phyloP scores from a whole-genome alignment of 1,140 invertebrate species.

The Drosophila saltans region DNA sequence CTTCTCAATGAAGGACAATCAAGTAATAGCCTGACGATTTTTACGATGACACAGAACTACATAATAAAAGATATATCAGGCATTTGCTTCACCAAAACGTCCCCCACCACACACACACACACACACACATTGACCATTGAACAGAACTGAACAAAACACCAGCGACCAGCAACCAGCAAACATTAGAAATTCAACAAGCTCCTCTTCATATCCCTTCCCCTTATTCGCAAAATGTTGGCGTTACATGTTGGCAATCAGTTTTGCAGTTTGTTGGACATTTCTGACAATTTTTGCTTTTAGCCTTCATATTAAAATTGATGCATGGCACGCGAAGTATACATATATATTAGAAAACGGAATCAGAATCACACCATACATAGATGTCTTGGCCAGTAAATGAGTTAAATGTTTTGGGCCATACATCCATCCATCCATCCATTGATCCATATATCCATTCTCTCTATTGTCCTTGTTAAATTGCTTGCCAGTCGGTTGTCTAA shows the following conservation, averaged over 20 bases:
- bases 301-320: constrained; percentile 43
- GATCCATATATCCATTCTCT: too few species aligned
- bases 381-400: too few species aligned
- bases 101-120: background rate
- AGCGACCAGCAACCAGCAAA: too few species aligned
- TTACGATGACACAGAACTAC: constrained; percentile 79
- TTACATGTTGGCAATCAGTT: constrained; percentile 75
- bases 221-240: constrained; percentile 59
- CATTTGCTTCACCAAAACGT: constrained; percentile 14
- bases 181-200: constrained; percentile 59
- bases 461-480: too few species aligned
- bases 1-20: constrained; percentile 72
- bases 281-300: constrained; percentile 39
- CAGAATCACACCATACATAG: background rate
- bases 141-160: too few species aligned
- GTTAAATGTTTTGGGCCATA: too few species aligned
- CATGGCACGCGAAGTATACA: constrained; percentile 56
- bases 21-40: constrained; percentile 76
- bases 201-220: constrained; percentile 21
- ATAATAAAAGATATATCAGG: constrained; percentile 78
- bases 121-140: background rate
- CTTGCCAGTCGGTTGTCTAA: too few species aligned
- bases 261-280: constrained; percentile 46
- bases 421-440: too few species aligned
- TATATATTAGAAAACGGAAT: background rate